Percentiles rank a stretch among this genome's conserved stretches.
Conservation (phyloP, 2,888 invertebrate genomes). For the Lithophane ornitopus region DNA sequence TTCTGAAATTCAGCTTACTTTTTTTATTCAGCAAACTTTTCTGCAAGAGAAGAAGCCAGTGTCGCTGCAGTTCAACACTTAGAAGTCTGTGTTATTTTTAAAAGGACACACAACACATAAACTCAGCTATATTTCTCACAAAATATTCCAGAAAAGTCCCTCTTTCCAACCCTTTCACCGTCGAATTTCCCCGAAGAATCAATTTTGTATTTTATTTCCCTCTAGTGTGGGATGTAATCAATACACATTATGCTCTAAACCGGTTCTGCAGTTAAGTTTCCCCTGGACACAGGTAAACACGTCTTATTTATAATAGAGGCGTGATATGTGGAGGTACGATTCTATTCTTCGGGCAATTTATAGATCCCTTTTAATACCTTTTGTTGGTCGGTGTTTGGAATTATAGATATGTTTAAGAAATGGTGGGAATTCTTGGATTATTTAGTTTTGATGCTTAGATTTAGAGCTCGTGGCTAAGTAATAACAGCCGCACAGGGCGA, state of each 20-base stretch:
- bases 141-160: conserved; percentile 32
- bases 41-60: too few relatives aligned
- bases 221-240: conserved; percentile 63
- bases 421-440: neutral
- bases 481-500: too few relatives aligned
- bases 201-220: conserved; percentile 66
- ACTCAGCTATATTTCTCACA: neutral
- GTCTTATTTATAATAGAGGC: conserved; percentile 65
- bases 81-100: neutral
- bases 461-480: too few relatives aligned
- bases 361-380: conserved; percentile 18
- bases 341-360: conserved; percentile 66
- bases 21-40: too few relatives aligned
- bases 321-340: conserved; percentile 65
- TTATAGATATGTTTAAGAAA: neutral
- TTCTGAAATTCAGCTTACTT: neutral
- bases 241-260: conserved; percentile 65
- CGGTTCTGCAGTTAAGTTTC: conserved; percentile 54
- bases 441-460: neutral
- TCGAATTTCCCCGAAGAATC: conserved; percentile 54
- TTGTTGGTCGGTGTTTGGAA: neutral
- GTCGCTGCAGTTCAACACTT: neutral
- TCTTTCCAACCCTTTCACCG: conserved; percentile 21
- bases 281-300: conserved; percentile 66
- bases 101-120: neutral